Base-by-base conservation (phyloP, 2,797 vertebrate species). In the Pangasius sanitwongsei region DNA sequence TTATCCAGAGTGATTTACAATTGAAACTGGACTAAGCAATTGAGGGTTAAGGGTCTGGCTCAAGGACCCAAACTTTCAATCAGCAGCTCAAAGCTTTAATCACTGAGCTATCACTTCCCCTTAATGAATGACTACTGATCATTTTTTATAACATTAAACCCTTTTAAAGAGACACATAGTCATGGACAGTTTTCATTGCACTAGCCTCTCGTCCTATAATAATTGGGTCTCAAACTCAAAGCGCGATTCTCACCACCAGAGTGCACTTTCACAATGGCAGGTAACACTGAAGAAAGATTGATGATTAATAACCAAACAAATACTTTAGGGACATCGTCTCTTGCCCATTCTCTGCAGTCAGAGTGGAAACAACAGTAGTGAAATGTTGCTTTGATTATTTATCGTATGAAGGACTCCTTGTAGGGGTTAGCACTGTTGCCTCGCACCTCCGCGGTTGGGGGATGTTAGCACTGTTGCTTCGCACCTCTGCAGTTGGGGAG, bases 341-440 rank as follows among this genome's bases (percentile, higher is more conserved):
- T 82, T 61, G 34, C 55, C 6, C 16, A 50, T 74, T 57, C 31
- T 70, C 53, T 28, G 37, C 34, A 65, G 23, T 90, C 87, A 85
- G 61, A 31, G 59, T 57, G 84, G 83, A 89, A 88, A 88, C 81
- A 80, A 70, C 37, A 37, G 85, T 57, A 31, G 80, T 20, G 86
- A 91, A 90, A 88, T 70, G 72, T 87, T 55, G 55, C 85, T 83
- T 83, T 82, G 25, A 70, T 85, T 89, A 92, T 91, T 92, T 86
- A 93, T 92, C 57, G 44, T 65, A 44, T 48, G 57, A 83, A 67
- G 87, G 63, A 86, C 78, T 83, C 75, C 82, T 67, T 82, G 80
- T 90, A 92, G 41, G 41, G 41, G 41, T 41, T 41, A 41, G 41
- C 41, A 41, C 41, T 41, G 41, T 41, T 37, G 37, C 37, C 37